Base-by-base conservation (phyloP, 2,888 invertebrate species). In the Thera britannica region DNA sequence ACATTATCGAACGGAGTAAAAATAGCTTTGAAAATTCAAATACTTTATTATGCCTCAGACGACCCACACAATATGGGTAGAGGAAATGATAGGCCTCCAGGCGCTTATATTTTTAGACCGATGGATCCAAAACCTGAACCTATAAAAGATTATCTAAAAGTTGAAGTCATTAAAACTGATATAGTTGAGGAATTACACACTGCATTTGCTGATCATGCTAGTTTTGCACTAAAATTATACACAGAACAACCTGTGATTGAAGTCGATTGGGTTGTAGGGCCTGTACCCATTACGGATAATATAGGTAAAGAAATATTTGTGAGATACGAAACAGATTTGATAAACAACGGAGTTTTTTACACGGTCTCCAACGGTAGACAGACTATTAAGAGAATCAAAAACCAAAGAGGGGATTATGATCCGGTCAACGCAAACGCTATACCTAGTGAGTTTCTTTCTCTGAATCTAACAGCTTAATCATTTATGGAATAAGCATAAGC, bases 361-460 rank as follows among this genome's bases (percentile, higher is more conserved):
- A 99, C 99, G 0, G 99, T 99, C 84, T 96, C 98, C 0, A 99
- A 99, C 88, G 99, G 98, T 0, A 93, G 99, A 0, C 97, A 98
- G 90, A 96, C 97, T 81, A 81, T 98, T 0, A 95, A 96, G 79
- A 93, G 98, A 56, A 92, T 94, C 0, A 90, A 95, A 44, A 94
- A 97, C 79, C 88, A 89, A 0, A 70, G 87, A 46, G 74, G 85
- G 0, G 79, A 78, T 0, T 90, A 81, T 38, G 74, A 74, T 0
- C 81, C 83, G 0, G 55, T 73, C 0, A 79, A 78, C 2, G 35
- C 73, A 2, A 83, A 85, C 6, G 72, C 71, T 0, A 73, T 90
- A 5, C 78, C 90, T 36, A 84, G 90, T 90, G 74, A 72, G 71
- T 62, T 7, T 38, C 38, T 38, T 6, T 38, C 4, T 38, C 38